Percentiles rank a stretch among this genome's conserved stretches.
Conservation (phyloP, 2,113 vertebrate genomes). For the Hippocampus zosterae region DNA sequence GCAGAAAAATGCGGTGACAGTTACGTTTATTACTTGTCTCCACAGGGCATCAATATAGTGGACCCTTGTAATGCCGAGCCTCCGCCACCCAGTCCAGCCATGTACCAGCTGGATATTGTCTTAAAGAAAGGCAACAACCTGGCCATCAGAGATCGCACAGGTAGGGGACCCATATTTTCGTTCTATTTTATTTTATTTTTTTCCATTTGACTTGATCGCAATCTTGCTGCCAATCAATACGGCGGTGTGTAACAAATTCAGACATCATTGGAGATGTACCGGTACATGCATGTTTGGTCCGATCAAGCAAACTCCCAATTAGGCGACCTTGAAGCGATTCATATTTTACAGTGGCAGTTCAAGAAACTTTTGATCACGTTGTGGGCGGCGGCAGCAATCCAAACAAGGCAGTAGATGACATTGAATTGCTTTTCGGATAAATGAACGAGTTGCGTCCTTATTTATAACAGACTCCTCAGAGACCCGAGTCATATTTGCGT, state of each 20-base stretch:
- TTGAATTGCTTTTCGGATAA: too few relatives aligned
- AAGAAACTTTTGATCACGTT: too few relatives aligned
- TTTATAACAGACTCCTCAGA: too few relatives aligned
- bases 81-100: slow-evolving; percentile 70
- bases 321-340: neutral
- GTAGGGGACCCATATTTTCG: slow-evolving; percentile 64
- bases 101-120: slow-evolving; percentile 91
- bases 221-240: neutral
- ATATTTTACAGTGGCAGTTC: too few relatives aligned
- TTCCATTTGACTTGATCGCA: neutral
- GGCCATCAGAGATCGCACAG: slow-evolving; percentile 89
- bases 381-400: too few relatives aligned
- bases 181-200: neutral
- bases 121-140: slow-evolving; percentile 87
- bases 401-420: too few relatives aligned
- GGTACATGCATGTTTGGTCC: neutral
- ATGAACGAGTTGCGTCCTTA: too few relatives aligned
- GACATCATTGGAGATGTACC: slow-evolving; percentile 1
- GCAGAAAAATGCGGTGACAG: neutral
- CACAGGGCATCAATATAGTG: slow-evolving; percentile 76
- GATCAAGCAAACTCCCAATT: neutral
- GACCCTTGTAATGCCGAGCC: slow-evolving; percentile 82
- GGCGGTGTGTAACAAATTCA: neutral
- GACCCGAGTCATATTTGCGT: too few relatives aligned
- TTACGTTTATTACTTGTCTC: slow-evolving; percentile 16